phyloP scores from a whole-genome alignment of 2,113 vertebrate species.

The Caranx ignobilis region DNA sequence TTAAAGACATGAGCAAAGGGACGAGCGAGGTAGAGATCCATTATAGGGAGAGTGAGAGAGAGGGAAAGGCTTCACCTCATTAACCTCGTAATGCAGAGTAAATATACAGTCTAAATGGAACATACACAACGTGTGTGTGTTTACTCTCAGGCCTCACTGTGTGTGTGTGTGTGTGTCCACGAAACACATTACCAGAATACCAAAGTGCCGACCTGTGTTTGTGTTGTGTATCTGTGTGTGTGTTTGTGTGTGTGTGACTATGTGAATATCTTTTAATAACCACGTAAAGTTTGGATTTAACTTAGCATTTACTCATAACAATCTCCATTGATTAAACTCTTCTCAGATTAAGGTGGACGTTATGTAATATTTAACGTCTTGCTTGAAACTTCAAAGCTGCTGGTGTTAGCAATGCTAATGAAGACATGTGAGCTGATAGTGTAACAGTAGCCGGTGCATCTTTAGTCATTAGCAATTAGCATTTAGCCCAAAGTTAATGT shows the following conservation, averaged over 20 bases:
- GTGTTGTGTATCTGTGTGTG: conserved; percentile 26
- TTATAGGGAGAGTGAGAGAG: conserved; percentile 51
- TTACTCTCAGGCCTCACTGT: conserved; percentile 39
- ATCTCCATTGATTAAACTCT: too few relatives aligned
- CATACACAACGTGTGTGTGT: conserved; percentile 65
- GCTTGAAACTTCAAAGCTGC: too few relatives aligned
- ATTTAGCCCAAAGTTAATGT: too few relatives aligned
- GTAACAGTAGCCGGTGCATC: too few relatives aligned
- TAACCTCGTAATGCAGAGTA: conserved; percentile 80
- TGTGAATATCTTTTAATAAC: conserved; percentile 17
- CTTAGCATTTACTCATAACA: too few relatives aligned
- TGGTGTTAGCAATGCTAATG: too few relatives aligned
- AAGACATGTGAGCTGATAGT: too few relatives aligned
- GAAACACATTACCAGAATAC: conserved; percentile 47
- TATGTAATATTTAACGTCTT: too few relatives aligned
- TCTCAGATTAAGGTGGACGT: too few relatives aligned
- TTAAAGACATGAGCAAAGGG: conserved; percentile 20
- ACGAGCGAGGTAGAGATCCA: conserved; percentile 55
- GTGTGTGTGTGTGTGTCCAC: conserved; percentile 35
- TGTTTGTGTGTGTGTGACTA: conserved; percentile 1
- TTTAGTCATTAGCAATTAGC: too few relatives aligned
- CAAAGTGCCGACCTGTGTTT: conserved; percentile 25
- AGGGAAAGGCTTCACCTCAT: conserved; percentile 73
- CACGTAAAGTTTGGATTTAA: not conserved
- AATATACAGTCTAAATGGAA: conserved; percentile 77